phyloP scores from a whole-genome alignment of 2,888 invertebrate genomes.

The Andrena fulva region DNA sequence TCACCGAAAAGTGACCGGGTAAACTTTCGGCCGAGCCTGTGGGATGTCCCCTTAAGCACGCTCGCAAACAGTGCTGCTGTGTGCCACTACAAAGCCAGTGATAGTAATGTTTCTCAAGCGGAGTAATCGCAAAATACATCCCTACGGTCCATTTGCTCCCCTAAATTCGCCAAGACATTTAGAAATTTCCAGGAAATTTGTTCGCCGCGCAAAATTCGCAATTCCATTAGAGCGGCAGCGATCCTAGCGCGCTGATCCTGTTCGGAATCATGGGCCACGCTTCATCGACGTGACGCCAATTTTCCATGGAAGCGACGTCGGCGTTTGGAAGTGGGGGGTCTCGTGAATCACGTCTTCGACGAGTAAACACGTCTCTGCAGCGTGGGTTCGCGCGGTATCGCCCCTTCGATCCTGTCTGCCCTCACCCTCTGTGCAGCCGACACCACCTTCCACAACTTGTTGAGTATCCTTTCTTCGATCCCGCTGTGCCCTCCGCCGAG shows the following conservation, averaged over 20 bases:
- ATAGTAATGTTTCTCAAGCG: too few species aligned
- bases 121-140: too few species aligned
- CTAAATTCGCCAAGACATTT: neutral
- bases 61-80: too few species aligned
- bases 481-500: neutral
- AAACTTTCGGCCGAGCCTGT: too few species aligned
- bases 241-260: neutral
- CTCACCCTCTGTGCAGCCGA: too few species aligned
- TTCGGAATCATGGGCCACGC: neutral
- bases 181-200: neutral
- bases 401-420: neutral
- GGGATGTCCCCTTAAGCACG: too few species aligned
- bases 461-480: constrained; percentile 51
- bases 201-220: neutral
- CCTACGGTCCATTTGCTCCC: neutral
- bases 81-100: too few species aligned
- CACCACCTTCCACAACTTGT: constrained; percentile 46
- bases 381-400: neutral
- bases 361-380: constrained; percentile 13
- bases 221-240: neutral
- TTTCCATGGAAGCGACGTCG: neutral
- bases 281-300: constrained; percentile 4
- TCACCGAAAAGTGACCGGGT: too few species aligned
- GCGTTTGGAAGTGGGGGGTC: neutral
- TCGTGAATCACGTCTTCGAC: constrained; percentile 18